phyloP scores from a whole-genome alignment of 2,113 vertebrate genomes.

The Mastomys natalensis region DNA sequence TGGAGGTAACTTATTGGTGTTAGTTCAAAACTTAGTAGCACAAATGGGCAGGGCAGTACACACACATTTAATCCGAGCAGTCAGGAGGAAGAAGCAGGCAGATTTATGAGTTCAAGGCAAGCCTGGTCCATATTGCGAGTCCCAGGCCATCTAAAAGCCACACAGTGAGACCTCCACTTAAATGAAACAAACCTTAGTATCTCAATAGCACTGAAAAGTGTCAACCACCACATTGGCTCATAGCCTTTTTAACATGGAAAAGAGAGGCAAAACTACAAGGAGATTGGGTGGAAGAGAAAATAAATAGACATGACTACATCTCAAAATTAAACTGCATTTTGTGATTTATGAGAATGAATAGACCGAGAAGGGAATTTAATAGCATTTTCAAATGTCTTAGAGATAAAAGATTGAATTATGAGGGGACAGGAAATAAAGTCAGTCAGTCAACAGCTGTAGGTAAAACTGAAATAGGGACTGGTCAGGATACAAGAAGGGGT shows the following conservation, averaged over 20 bases:
- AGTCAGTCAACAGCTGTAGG: neutral
- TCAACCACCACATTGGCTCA: neutral
- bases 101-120: neutral
- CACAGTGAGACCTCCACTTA: neutral
- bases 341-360: neutral
- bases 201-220: neutral
- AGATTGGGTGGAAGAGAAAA: neutral
- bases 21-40: neutral
- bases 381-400: conserved; percentile 3
- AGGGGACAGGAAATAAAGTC: too few species aligned
- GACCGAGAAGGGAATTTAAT: neutral
- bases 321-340: neutral
- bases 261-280: neutral
- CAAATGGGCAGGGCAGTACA: neutral
- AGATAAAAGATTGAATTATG: neutral
- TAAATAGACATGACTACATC: neutral
- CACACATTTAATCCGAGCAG: neutral
- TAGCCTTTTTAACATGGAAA: neutral
- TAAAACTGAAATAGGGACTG: neutral
- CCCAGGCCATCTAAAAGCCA: neutral
- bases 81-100: neutral
- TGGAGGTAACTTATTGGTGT: neutral
- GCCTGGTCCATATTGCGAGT: neutral
- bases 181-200: neutral
- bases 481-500: neutral